Base-by-base conservation (phyloP, 2,888 invertebrate species). In the Apodemia mormo region DNA sequence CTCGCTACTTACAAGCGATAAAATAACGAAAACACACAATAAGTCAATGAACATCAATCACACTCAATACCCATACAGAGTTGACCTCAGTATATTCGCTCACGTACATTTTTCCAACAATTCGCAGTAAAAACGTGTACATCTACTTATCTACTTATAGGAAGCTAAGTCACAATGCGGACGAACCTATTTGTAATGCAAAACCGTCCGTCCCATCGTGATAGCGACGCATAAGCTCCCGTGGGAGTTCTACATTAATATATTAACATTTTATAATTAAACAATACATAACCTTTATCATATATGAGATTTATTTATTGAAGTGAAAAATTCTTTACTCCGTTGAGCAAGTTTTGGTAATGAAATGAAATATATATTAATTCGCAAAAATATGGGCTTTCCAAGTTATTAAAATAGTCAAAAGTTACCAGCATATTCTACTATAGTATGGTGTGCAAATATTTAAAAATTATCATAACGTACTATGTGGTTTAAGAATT, bases 1-100 rank as follows among this genome's bases (percentile, higher is more conserved):
- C 52, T 52, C n/a, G 74, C 71, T 68, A 75, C 76, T 68, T 56
- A 29, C 49, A 10, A 68, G 56, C 40, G 68, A 67, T 68, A 49
- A 58, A 49, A 72, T 65, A 49, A 66, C 52, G 3, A 4, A 2
- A 54, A 54, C 7, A 54, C 52, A 54, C 52, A 54, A 64, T 64
- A 64, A 64, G 61, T 14, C 33, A 64, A 64, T 64, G 61, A 64
- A 64, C 61, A 64, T 37, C 61, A 54, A 54, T 54, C 52, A 54
- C 37, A 37, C 61, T 33, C 29, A 33, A 61, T 61, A 30, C 61
- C 30, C 61, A 37, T 37, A 64, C 61, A 37, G 14, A 33, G 33
- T 64, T 14, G 61, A 33, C 61, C 61, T 33, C 52, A 37, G 61
- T 37, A 7, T 64, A 37, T 64, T 33, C 12, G 61, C 61, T 64